These are phyloP conservation scores for Enteromius afrohamiltoni DNA, from an alignment of 2,797 vertebrate genomes.

Conservation along the genomic window DNA sequence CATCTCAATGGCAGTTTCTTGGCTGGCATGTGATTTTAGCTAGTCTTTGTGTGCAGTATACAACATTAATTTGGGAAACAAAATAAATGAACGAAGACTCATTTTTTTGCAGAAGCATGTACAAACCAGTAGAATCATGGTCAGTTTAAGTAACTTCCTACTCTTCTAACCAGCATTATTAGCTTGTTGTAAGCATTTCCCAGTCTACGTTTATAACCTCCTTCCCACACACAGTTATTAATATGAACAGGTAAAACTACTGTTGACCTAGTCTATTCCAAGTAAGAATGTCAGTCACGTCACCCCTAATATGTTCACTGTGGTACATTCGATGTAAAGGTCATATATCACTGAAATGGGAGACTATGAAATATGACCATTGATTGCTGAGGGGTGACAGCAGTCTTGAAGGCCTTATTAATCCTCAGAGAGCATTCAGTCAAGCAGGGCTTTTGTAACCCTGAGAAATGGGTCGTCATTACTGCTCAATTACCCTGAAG, in stretches of 20 bases:
- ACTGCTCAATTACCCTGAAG: slow-evolving; percentile 44
- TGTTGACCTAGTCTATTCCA: slow-evolving; percentile 37
- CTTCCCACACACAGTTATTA: slow-evolving; percentile 2
- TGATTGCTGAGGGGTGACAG: slow-evolving; percentile 49
- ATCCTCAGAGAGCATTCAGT: slow-evolving; percentile 47
- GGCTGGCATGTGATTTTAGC: not conserved
- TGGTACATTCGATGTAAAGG: slow-evolving; percentile 13
- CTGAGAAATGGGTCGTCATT: slow-evolving; percentile 39
- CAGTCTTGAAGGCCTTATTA: slow-evolving; percentile 47
- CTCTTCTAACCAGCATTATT: not conserved
- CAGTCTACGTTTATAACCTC: slow-evolving; percentile 1
- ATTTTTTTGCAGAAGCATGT: not conserved
- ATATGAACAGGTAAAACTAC: not conserved
- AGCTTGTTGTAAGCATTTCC: not conserved
- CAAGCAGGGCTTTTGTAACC: slow-evolving; percentile 42
- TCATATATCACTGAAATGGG: slow-evolving; percentile 51
- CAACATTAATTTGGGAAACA: not conserved
- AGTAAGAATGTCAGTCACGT: not conserved
- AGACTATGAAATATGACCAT: slow-evolving; percentile 42
- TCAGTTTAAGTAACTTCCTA: not conserved
- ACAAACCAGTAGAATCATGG: not conserved
- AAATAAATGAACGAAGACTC: not conserved
- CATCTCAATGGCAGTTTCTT: slow-evolving; percentile 1
- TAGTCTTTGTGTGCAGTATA: not conserved
- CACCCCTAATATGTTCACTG: slow-evolving; percentile 10